Conservation (phyloP, 2,797 vertebrate species). For the Adelosebastes latens region DNA sequence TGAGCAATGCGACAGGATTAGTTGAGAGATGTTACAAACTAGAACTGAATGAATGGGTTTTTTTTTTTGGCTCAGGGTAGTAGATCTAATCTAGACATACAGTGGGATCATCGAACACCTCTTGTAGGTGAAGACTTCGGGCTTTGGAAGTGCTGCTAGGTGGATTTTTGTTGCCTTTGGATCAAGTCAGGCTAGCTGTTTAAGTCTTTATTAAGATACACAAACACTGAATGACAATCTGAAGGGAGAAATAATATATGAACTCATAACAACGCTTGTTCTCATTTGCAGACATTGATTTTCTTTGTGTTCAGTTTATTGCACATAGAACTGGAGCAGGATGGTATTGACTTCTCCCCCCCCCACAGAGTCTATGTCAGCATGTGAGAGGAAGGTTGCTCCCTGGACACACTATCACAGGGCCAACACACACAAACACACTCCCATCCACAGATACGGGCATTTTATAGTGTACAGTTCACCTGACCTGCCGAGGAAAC, state of each 20-base stretch:
- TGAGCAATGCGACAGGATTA: background rate
- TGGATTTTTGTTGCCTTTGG: too few species aligned
- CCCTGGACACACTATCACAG: background rate
- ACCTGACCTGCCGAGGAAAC: background rate
- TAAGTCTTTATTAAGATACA: background rate
- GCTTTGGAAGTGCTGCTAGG: too few species aligned
- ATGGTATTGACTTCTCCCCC: background rate
- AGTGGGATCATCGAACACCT: too few species aligned
- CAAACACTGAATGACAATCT: background rate
- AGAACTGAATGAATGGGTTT: background rate
- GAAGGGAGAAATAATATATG: background rate
- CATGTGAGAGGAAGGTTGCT: conserved; percentile 6
- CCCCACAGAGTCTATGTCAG: background rate
- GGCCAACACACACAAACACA: background rate
- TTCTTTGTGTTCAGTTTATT: background rate
- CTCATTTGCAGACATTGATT: background rate
- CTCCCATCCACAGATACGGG: background rate
- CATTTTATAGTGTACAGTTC: background rate
- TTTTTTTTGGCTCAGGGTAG: background rate
- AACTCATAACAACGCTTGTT: background rate
- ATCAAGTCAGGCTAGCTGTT: too few species aligned
- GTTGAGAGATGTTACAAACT: background rate
- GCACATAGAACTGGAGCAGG: background rate
- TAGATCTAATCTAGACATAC: background rate
- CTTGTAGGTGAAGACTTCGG: too few species aligned